These are phyloP conservation scores for Peribatodes rhomboidaria DNA, from an alignment of 2,888 invertebrate genomes.

Conservation along the genomic window DNA sequence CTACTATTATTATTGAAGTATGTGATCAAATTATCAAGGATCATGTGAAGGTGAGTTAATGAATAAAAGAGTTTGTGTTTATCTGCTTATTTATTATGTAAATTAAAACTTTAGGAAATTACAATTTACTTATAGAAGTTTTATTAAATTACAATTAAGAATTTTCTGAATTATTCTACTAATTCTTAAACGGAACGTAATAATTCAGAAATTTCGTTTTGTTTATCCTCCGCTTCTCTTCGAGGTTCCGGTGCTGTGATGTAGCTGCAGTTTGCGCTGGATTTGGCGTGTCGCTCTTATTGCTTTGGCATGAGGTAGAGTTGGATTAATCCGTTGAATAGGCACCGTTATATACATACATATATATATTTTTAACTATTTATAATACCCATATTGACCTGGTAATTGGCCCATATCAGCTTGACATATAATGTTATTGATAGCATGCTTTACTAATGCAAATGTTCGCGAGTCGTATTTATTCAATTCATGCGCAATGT, in stretches of 20 bases:
- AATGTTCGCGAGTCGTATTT: constrained; percentile 35
- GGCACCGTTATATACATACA: constrained; percentile 39
- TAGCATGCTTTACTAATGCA: constrained; percentile 33
- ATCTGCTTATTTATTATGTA: constrained; percentile 15
- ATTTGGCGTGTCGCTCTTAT: constrained; percentile 30
- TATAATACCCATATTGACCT: constrained; percentile 33
- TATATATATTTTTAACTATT: too few relatives aligned
- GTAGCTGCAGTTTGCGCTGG: constrained; percentile 36
- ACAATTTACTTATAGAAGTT: constrained; percentile 30
- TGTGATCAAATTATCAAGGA: constrained; percentile 40
- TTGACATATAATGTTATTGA: constrained; percentile 35
- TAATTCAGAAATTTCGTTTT: constrained; percentile 41
- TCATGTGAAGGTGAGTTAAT: constrained; percentile 36
- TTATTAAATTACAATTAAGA: constrained; percentile 37
- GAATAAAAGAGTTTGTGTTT: constrained; percentile 25
- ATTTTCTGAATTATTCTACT: constrained; percentile 40
- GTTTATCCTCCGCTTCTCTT: constrained; percentile 38
- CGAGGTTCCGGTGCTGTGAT: constrained; percentile 31
- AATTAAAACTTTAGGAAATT: constrained; percentile 32
- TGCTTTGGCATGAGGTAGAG: constrained; percentile 41
- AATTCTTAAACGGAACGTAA: constrained; percentile 41
- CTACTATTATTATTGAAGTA: constrained; percentile 28
- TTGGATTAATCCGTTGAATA: constrained; percentile 40
- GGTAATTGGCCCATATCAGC: constrained; percentile 33
- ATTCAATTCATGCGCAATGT: constrained; percentile 41